Evolutionary conservation across 2,797 vertebrate genomes (phyloP), one percentile per base, ranked within the genome.

Genomic region (Phoeniculus purpureus): DNA sequence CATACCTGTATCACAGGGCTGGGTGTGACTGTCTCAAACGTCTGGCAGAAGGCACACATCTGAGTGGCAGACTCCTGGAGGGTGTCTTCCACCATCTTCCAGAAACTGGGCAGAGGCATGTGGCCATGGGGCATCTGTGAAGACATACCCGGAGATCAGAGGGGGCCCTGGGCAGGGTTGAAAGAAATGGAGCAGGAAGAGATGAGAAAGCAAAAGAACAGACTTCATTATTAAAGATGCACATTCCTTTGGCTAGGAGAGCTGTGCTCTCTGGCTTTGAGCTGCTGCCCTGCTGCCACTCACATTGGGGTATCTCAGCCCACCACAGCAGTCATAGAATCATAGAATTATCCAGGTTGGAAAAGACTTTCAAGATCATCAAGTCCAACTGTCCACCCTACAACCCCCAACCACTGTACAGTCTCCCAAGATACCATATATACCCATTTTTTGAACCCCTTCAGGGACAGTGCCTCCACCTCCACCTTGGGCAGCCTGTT

Each of bases 91-190:
- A 98, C 96, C 98, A 98, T 98, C 94, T 97, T 98, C 98, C 97
- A 98, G 97, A 99, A 99, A 82, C 96, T 97, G 12, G 90, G 73
- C 34, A 97, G 96, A 18, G 97, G 87, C 75, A 98, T 40, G 32
- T 76, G 93, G 91, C 97, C 97, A 56, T 99, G 98, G 65, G 98
- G 98, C 59, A 99, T 98, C 99, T 99, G 97, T 31, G 74, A 77
- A 72, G 65, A 96, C 22, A 96, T 78, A 52, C 25, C 48, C 11
- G 25, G 62, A 48, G 37, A 56, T 94, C 72, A 96, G 71, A 81
- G n/a, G 40, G 15, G 11, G 59, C 43, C 3, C 9, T 29, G 47
- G 19, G 59, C 1, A 73, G 10, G 11, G 48, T 25, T 58, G 76
- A 71, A 61, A 86, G 59, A 32, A 29, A 67, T 27, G 21, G 14